phyloP scores from a whole-genome alignment of 1,140 invertebrate genomes.

The Hesperophylax magnus region DNA sequence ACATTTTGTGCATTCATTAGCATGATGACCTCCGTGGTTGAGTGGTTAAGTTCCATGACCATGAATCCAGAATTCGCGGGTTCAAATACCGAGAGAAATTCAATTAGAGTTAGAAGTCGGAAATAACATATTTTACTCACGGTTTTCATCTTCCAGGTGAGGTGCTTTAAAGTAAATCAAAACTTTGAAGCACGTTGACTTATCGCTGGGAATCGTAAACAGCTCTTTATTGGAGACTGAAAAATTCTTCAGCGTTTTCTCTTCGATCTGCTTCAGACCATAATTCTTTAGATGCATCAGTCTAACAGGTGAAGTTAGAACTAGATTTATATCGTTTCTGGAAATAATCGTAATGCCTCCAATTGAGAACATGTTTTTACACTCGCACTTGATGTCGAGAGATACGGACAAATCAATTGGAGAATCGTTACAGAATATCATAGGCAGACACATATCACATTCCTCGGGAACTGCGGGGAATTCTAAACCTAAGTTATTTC shows the following conservation, averaged over 20 bases:
- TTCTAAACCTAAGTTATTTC: constrained; percentile 28
- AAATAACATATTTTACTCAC: constrained; percentile 20
- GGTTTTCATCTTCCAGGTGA: constrained; percentile 27
- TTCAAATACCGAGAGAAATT: too few species aligned
- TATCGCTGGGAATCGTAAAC: constrained; percentile 36
- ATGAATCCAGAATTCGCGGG: too few species aligned
- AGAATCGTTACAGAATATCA: constrained; percentile 49
- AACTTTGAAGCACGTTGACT: constrained; percentile 39
- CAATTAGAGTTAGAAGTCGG: too few species aligned
- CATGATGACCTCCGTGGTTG: too few species aligned
- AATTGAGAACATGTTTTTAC: constrained; percentile 39
- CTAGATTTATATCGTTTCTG: constrained; percentile 31
- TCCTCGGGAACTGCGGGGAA: constrained; percentile 49
- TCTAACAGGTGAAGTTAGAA: constrained; percentile 19
- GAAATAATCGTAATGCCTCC: constrained; percentile 26
- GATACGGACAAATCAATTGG: constrained; percentile 43
- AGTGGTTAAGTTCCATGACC: too few species aligned
- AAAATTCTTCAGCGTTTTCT: constrained; percentile 23
- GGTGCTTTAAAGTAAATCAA: constrained; percentile 47
- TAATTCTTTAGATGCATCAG: constrained; percentile 17
- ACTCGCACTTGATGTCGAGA: constrained; percentile 36
- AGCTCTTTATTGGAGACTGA: constrained; percentile 11
- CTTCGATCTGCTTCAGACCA: constrained; percentile 11
- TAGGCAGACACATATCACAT: constrained; percentile 36
- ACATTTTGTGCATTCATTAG: too few species aligned